Base-by-base conservation (phyloP, 2,888 invertebrate species). In the Aricia artaxerxes region DNA sequence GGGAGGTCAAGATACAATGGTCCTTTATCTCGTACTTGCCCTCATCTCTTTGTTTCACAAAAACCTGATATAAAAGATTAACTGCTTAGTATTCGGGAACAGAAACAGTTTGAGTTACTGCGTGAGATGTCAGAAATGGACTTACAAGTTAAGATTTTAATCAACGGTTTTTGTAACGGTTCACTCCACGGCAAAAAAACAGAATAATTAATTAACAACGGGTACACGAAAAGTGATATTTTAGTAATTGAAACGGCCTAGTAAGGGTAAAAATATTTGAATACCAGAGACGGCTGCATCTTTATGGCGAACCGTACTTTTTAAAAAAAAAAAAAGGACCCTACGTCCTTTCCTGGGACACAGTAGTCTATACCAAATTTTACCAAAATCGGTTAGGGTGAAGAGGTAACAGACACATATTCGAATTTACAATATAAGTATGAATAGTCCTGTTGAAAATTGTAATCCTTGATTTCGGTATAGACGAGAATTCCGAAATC, bases 51-150 rank as follows among this genome's bases (percentile, higher is more conserved):
- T 93, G 94, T 94, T 93, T 93, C 90, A 92, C 89, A 89, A 92
- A 90, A 92, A 91, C 90, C 90, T 90, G 92, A 93, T 93, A 91
- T 92, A 93, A 93, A 93, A 94, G 93, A 93, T 94, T 92, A 93
- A 91, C 91, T 92, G 92, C 93, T 94, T 94, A 94, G 93, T 94
- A 94, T 94, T 93, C 94, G 85, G 86, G 86, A 83, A 84, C 88
- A 88, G 88, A 78, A 83, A 89, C 86, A 86, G 87, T 86, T 85
- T 85, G 86, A 86, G 87, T 79, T 80, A 81, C 79, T 84, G 85
- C 86, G 86, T 90, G 91, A 88, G 88, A 88, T 86, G 87, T 86
- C 84, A 85, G 86, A 85, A 85, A 86, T 78, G 80, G 80, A 78
- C 80, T 80, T 78, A 79, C 82, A 79, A 80, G 75, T 79, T 82